Base-by-base conservation (phyloP, 1,140 invertebrate genomes). In the Aphidius ervi region DNA sequence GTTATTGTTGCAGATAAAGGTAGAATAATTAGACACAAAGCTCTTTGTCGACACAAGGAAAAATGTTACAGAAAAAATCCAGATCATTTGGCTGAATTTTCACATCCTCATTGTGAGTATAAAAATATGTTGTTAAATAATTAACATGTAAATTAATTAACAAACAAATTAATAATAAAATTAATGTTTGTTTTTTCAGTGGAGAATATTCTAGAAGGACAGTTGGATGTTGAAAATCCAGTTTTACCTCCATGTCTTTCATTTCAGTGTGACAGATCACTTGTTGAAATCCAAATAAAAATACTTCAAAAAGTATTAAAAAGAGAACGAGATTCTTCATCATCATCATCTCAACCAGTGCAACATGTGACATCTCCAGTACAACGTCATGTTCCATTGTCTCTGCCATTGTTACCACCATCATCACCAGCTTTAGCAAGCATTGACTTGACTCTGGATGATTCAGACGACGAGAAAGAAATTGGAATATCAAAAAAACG, bases 11-110 rank as follows among this genome's bases (percentile, higher is more conserved):
- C 16, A 56, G 45, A 31, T 9, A 46, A 41, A 16, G 16, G 16
- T n/a, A 42, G 10, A 31, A 3, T 31, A 46, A 31, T 5, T 16
- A 39, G 20, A 31, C 4, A 0, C 6, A 46, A 40, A 40, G 10
- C 47, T n/a, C 9, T 50, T 5, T 61, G 59, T 50, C 59, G 46
- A 31, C 56, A 56, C n/a, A 41, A 42, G 1, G 54, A 61, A 41
- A 61, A 61, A 61, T 95, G 92, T 70, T 94, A 92, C 68, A 81
- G 92, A 63, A 84, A 86, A 66, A 94, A 93, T 83, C 87, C 89
- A 6, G 84, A 87, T 65, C 92, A 95, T 79, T 88, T 94, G 56
- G 82, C 82, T 49, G 86, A 94, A 73, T 93, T 85, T 77, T 83
- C 82, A 54, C 93, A 95, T 83, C 84, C 86, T 6, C 88, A 91